Percentiles rank a stretch among this genome's conserved stretches.
Evolutionary conservation across 2,888 invertebrate species (phyloP).

Genomic region (Acanthococcus lagerstroemiae): DNA sequence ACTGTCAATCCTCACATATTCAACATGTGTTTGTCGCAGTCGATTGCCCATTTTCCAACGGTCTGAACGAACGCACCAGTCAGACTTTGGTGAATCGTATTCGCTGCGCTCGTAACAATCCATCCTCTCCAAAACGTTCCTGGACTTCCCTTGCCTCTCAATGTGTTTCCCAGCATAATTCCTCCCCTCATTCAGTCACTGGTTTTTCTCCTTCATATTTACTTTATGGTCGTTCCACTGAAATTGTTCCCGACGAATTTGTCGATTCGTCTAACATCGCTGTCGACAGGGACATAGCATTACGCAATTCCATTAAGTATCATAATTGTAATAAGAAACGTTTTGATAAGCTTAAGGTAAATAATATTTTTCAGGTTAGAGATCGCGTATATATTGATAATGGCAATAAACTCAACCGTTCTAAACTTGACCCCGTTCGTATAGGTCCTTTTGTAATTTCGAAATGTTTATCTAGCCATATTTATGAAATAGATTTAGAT

Average conservation of each 20-base stretch:
- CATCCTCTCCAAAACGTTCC: conserved; percentile 11
- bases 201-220: background rate
- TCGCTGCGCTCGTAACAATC: background rate
- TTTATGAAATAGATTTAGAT: background rate
- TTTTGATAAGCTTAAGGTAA: background rate
- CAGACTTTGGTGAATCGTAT: conserved; percentile 1
- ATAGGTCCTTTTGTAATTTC: background rate
- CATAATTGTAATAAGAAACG: background rate
- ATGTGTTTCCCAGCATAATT: conserved; percentile 33
- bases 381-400: background rate
- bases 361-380: background rate
- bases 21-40: background rate
- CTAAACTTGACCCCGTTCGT: background rate
- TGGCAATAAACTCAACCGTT: no score
- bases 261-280: background rate
- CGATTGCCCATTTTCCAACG: background rate
- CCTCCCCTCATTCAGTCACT: conserved; percentile 19
- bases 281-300: background rate
- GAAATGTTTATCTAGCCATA: background rate
- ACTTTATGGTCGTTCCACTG: background rate
- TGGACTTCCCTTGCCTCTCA: conserved; percentile 35
- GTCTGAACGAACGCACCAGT: background rate
- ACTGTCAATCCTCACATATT: background rate
- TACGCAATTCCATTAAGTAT: background rate
- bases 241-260: background rate